Evolutionary conservation across 2,113 vertebrate species (phyloP).

Genomic region (human (Homo sapiens)): GRCh38 chr2:218223501-218224000

Average conservation of each 20-base stretch:
- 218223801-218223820: neutral
- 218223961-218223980: neutral
- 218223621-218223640: neutral
- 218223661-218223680: neutral
- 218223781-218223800: neutral
- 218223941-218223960: neutral
- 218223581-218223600: neutral
- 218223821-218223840: neutral
- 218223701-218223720: neutral
- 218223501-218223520: neutral
- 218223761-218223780: conserved; percentile 13
- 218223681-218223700: neutral
- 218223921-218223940: neutral
- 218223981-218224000: neutral
- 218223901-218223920: neutral
- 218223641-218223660: conserved; percentile 22
- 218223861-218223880: conserved; percentile 24
- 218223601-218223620: neutral
- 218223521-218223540: neutral
- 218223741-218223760: neutral
- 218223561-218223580: neutral
- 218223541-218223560: neutral
- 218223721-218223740: neutral
- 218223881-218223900: neutral
- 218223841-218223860: neutral